These are phyloP conservation scores for Pollenia angustigena DNA, from an alignment of 2,888 invertebrate species.

Conservation along the genomic window DNA sequence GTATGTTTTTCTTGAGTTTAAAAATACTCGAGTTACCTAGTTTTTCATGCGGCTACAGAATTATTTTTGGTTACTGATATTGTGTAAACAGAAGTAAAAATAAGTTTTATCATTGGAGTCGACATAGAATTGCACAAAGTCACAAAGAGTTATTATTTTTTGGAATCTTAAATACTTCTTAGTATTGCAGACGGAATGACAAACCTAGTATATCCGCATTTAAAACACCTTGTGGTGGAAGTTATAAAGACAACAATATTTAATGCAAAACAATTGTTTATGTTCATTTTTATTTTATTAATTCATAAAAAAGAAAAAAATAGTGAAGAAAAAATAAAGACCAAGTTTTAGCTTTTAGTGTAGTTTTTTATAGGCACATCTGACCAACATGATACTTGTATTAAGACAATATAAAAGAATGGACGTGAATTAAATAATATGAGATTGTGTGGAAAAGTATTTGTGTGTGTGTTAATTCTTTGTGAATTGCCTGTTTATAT, in stretches of 20 bases:
- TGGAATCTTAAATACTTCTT: too few relatives aligned
- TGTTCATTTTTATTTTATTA: slow-evolving; percentile 54
- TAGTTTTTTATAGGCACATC: slow-evolving; percentile 58
- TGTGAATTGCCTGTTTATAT: slow-evolving; percentile 19
- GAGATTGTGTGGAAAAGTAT: not conserved
- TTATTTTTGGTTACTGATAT: too few relatives aligned
- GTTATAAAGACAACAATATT: slow-evolving; percentile 49
- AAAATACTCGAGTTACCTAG: too few relatives aligned
- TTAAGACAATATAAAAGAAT: slow-evolving; percentile 22
- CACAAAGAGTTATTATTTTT: too few relatives aligned
- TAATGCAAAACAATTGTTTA: slow-evolving; percentile 70
- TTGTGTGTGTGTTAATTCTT: not conserved
- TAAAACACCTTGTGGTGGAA: too few relatives aligned
- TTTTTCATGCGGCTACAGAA: too few relatives aligned
- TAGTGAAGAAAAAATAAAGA: slow-evolving; percentile 7
- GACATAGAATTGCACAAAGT: too few relatives aligned
- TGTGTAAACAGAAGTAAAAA: too few relatives aligned
- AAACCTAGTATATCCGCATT: too few relatives aligned
- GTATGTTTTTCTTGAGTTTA: too few relatives aligned
- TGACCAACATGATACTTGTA: slow-evolving; percentile 49
- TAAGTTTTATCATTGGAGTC: too few relatives aligned
- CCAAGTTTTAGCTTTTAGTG: slow-evolving; percentile 33
- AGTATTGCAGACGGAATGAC: too few relatives aligned
- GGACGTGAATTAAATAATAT: slow-evolving; percentile 14
- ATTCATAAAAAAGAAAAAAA: slow-evolving; percentile 23